A percentile compares a stretch with the other conserved stretches of the same genome.
These are phyloP conservation scores for Drosophila arawakana DNA, from an alignment of 1,140 invertebrate species.

Conservation along the genomic window DNA sequence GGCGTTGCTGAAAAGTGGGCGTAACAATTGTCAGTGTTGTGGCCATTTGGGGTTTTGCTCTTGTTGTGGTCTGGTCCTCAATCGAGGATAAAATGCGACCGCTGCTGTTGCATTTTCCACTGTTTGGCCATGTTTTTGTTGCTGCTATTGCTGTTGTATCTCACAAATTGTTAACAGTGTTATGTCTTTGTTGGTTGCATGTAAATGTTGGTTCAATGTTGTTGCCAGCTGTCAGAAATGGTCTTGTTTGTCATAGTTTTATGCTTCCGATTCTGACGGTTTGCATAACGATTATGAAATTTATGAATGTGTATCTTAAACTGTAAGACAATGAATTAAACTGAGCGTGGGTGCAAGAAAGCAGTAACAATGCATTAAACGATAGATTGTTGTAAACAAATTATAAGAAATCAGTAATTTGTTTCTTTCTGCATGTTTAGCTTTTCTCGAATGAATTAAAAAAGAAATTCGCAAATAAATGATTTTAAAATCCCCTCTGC, in stretches of 20 bases:
- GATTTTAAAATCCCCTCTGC: neutral
- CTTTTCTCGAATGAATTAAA: conserved; percentile 9
- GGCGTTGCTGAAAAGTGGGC: conserved; percentile 18
- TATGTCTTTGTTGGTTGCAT: conserved; percentile 42
- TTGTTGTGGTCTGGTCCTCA: conserved; percentile 53
- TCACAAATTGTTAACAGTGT: conserved; percentile 71
- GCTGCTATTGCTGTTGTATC: conserved; percentile 2
- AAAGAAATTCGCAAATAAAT: conserved; percentile 17
- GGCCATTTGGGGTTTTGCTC: conserved; percentile 36
- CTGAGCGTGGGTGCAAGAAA: too few species aligned
- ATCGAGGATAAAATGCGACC: conserved; percentile 53
- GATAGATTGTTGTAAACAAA: conserved; percentile 44
- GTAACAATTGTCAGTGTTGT: conserved; percentile 44
- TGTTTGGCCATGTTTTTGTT: neutral
- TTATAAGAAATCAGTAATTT: conserved; percentile 54
- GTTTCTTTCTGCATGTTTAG: neutral
- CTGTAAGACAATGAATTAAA: too few species aligned
- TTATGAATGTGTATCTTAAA: too few species aligned
- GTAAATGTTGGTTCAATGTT: conserved; percentile 30
- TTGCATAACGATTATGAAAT: neutral
- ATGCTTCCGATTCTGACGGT: neutral
- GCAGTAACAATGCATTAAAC: conserved; percentile 13
- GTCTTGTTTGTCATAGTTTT: conserved; percentile 23
- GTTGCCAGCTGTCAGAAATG: conserved; percentile 43
- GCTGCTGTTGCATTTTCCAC: conserved; percentile 3